phyloP scores from a whole-genome alignment of 2,113 vertebrate species.

The Solea solea region DNA sequence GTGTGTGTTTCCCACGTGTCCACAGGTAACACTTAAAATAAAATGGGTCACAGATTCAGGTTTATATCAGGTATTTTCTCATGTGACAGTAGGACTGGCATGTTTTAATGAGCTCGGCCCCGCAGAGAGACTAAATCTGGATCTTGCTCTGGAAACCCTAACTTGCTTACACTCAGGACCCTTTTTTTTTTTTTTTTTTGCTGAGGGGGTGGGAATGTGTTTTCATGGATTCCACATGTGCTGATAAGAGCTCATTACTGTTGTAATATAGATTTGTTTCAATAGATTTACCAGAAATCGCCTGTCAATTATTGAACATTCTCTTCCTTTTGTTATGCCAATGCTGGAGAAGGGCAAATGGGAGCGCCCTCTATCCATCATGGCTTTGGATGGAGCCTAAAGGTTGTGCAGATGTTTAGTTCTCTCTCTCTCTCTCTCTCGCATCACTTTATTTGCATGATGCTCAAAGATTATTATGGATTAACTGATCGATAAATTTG shows the following conservation, averaged over 20 bases:
- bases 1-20: constrained; percentile 12
- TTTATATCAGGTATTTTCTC: constrained; percentile 56
- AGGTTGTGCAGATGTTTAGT: no score
- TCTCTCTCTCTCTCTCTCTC: no score
- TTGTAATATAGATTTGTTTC: constrained; percentile 15
- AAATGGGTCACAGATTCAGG: constrained; percentile 55
- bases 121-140: constrained; percentile 67
- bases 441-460: no score
- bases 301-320: constrained; percentile 32
- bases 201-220: neutral
- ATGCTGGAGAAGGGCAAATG: no score
- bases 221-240: constrained; percentile 14
- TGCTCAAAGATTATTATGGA: no score
- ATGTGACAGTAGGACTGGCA: constrained; percentile 52
- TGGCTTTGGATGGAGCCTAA: no score
- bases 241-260: constrained; percentile 46
- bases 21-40: constrained; percentile 27
- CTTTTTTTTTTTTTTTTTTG: neutral
- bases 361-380: no score
- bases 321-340: no score
- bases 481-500: no score
- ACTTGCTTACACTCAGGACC: constrained; percentile 37
- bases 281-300: constrained; percentile 15
- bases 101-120: constrained; percentile 69
- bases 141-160: constrained; percentile 49